A percentile compares a stretch with the other conserved stretches of the same genome.
phyloP scores from a whole-genome alignment of 2,113 vertebrate genomes.

The Macrotus californicus region DNA sequence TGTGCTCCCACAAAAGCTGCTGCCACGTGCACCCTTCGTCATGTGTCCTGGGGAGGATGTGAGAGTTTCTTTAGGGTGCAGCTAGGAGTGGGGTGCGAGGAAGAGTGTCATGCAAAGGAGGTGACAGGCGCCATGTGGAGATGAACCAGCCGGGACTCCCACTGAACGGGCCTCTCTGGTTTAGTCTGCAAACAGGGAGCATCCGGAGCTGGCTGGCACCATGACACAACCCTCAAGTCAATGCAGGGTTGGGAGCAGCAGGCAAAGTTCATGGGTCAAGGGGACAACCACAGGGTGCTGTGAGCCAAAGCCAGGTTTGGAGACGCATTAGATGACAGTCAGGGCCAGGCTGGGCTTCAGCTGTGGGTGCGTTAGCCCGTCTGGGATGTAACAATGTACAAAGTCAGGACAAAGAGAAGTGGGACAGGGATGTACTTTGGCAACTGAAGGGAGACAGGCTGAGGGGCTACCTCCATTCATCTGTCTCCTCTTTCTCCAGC shows the following conservation, averaged over 20 bases:
- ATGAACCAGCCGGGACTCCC: accelerated
- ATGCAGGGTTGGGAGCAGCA: background rate
- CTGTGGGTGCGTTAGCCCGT: accelerated
- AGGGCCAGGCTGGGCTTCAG: background rate
- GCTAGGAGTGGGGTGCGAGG: background rate
- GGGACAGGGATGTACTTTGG: background rate
- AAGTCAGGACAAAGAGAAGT: background rate
- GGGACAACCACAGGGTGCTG: background rate
- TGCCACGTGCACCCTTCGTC: background rate
- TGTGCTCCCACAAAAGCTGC: background rate
- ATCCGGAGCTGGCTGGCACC: background rate
- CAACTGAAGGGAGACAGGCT: background rate
- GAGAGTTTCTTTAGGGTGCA: background rate
- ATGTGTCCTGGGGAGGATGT: background rate
- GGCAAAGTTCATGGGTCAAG: background rate
- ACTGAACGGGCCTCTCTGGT: background rate
- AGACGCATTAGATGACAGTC: background rate
- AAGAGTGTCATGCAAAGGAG: accelerated
- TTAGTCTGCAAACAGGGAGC: background rate
- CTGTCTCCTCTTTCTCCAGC: background rate
- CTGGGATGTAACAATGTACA: background rate
- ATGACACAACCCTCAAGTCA: background rate
- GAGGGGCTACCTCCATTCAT: background rate
- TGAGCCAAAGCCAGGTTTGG: background rate
- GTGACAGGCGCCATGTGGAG: background rate